Conservation (phyloP, 2,888 invertebrate species). For the Drosophila infuscata region DNA sequence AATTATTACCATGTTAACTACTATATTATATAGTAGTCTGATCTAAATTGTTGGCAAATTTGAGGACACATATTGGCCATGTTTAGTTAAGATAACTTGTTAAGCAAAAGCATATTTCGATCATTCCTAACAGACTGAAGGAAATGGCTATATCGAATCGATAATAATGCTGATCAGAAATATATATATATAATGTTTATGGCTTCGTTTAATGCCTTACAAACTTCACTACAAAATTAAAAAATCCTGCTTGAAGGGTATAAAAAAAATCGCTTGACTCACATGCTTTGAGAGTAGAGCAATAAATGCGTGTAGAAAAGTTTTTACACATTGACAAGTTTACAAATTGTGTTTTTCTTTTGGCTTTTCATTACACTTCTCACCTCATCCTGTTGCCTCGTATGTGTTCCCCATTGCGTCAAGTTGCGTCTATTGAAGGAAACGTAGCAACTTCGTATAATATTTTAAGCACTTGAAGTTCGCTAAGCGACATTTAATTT, state of each 20-base stretch:
- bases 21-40: neutral
- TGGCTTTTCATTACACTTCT: neutral
- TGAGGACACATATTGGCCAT: neutral
- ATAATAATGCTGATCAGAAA: no score
- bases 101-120: neutral
- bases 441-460: neutral
- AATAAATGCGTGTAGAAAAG: conserved; percentile 24
- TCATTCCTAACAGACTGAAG: no score
- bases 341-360: conserved; percentile 5
- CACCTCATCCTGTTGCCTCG: neutral
- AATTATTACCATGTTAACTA: neutral
- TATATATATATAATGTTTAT: no score
- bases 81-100: neutral
- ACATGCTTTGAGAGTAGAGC: neutral
- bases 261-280: neutral
- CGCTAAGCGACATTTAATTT: neutral
- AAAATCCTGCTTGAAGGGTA: neutral
- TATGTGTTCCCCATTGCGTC: conserved; percentile 2
- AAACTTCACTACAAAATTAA: neutral
- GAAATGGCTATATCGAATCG: no score
- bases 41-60: neutral
- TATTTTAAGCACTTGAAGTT: neutral
- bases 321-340: conserved; percentile 19
- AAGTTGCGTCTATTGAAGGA: conserved; percentile 1
- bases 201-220: no score